These are phyloP conservation scores for Alcis repandata DNA, from an alignment of 2,888 invertebrate species.

Conservation along the genomic window DNA sequence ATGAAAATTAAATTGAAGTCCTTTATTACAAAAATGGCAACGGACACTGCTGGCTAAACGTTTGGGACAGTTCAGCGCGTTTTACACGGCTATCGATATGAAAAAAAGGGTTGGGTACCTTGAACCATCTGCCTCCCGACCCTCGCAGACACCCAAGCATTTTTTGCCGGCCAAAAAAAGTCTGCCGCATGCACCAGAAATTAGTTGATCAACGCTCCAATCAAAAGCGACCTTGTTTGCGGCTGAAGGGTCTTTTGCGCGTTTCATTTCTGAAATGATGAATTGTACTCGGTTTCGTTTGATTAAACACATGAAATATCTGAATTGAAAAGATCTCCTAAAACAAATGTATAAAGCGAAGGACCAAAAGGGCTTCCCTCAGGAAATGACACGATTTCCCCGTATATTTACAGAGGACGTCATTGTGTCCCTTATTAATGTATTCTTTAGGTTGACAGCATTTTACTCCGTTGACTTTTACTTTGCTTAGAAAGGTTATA, in stretches of 20 bases:
- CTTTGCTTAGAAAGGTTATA: neutral
- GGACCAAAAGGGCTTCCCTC: slow-evolving; percentile 5
- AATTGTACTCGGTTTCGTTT: slow-evolving; percentile 16
- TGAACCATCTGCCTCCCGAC: no score
- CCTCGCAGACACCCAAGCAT: no score
- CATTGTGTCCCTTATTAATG: neutral
- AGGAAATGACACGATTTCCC: slow-evolving; percentile 30
- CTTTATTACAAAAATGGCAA: no score
- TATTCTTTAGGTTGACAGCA: neutral
- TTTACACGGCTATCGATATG: neutral
- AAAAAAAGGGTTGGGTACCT: no score
- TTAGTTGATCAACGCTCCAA: neutral
- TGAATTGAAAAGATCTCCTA: slow-evolving; percentile 17
- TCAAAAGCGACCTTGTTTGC: neutral
- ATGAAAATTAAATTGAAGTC: no score
- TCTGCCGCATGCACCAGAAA: neutral
- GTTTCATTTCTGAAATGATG: slow-evolving; percentile 7
- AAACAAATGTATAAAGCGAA: slow-evolving; percentile 12
- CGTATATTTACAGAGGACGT: neutral
- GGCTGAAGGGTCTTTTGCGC: slow-evolving; percentile 6
- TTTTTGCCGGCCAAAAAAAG: no score
- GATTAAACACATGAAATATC: slow-evolving; percentile 13
- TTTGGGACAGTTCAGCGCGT: no score
- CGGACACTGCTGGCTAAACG: no score
- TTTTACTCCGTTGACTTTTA: neutral